phyloP scores from a whole-genome alignment of 2,888 invertebrate species.

The Antheraea yamamai region DNA sequence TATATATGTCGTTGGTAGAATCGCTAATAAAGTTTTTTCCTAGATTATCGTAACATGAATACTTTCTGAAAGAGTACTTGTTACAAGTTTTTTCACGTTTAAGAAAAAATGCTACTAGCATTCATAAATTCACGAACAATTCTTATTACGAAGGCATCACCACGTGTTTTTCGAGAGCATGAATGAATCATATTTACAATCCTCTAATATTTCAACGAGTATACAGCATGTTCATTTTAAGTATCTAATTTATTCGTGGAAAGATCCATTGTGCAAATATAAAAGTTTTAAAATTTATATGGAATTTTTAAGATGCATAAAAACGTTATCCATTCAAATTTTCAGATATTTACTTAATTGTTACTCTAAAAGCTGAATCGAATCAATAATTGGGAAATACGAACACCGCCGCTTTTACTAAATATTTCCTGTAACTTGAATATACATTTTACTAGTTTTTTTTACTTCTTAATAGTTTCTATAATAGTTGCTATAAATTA shows the following conservation, averaged over 20 bases:
- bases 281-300: background rate
- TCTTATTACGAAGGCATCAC: slow-evolving; percentile 6
- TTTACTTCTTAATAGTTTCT: background rate
- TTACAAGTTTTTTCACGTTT: background rate
- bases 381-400: background rate
- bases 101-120: background rate
- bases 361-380: background rate
- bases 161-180: slow-evolving; percentile 20
- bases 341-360: background rate
- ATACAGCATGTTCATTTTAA: background rate
- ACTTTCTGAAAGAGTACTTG: background rate
- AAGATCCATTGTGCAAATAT: background rate
- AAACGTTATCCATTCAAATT: background rate
- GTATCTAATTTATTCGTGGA: background rate
- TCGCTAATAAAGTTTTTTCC: background rate
- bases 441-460: background rate
- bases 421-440: background rate
- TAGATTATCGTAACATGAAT: background rate
- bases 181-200: slow-evolving; percentile 43
- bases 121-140: background rate
- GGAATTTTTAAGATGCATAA: background rate
- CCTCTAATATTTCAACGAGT: background rate
- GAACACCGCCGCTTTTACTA: background rate
- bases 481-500: background rate
- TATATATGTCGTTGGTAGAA: background rate